Conservation (phyloP, 2,797 vertebrate genomes). For the Holocentrus rufus region DNA sequence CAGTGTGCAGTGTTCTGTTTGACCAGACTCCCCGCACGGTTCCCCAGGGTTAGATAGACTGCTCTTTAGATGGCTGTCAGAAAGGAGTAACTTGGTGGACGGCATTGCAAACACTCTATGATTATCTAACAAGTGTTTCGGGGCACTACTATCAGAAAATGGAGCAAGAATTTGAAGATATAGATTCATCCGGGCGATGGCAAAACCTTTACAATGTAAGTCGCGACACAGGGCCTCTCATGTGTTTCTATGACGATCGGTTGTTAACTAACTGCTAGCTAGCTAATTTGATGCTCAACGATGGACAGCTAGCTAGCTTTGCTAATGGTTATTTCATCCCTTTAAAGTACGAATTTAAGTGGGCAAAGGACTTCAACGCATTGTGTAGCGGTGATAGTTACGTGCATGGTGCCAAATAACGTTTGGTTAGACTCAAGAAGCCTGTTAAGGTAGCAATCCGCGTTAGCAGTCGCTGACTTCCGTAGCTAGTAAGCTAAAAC, state of each 20-base stretch:
- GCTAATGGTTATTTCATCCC: neutral
- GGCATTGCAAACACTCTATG: constrained; percentile 38
- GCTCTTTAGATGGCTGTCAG: constrained; percentile 72
- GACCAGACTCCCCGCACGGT: constrained; percentile 69
- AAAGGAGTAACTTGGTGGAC: constrained; percentile 63
- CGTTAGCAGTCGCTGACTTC: constrained; percentile 63
- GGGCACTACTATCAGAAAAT: constrained; percentile 61
- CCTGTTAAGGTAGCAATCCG: constrained; percentile 23
- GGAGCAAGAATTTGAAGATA: constrained; percentile 88
- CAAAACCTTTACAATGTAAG: constrained; percentile 89
- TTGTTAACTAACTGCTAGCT: constrained; percentile 63
- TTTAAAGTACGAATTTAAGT: neutral
- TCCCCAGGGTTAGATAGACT: constrained; percentile 59
- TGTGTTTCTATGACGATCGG: constrained; percentile 74
- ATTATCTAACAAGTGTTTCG: constrained; percentile 33
- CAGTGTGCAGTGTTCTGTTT: constrained; percentile 33
- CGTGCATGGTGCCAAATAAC: neutral
- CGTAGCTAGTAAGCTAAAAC: constrained; percentile 69
- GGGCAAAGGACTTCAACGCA: neutral
- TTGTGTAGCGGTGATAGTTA: neutral
- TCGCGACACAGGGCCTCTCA: constrained; percentile 69
- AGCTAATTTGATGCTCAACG: constrained; percentile 45
- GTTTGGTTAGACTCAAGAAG: neutral
- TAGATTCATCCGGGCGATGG: constrained; percentile 88
- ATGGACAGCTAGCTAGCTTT: constrained; percentile 10